These are phyloP conservation scores for Plecotus auritus DNA, from an alignment of 2,113 vertebrate species.

Conservation along the genomic window DNA sequence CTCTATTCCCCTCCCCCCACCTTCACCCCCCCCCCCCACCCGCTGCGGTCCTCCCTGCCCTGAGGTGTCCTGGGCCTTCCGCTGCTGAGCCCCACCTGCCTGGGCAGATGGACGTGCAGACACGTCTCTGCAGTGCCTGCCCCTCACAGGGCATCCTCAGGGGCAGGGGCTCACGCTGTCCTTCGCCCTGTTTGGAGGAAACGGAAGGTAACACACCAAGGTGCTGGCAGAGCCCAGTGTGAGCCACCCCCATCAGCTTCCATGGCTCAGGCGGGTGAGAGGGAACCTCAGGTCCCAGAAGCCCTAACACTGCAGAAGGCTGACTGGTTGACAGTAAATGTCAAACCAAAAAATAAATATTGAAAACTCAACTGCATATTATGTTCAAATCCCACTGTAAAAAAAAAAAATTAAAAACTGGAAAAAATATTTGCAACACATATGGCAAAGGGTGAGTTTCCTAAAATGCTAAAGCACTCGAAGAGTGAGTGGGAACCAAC, in stretches of 20 bases:
- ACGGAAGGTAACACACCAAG: not conserved
- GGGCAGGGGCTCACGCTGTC: not conserved
- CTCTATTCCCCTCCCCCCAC: not conserved
- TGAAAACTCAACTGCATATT: conserved; percentile 53
- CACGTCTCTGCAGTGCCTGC: not conserved
- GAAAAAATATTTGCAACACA: conserved; percentile 67
- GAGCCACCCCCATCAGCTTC: not conserved
- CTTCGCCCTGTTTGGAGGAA: not conserved
- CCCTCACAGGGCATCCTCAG: not conserved
- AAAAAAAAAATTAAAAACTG: conserved; percentile 7
- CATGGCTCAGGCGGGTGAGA: too few species aligned
- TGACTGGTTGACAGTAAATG: conserved; percentile 52
- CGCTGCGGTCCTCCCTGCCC: too few species aligned
- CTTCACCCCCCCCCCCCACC: not conserved
- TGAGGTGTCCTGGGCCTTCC: not conserved
- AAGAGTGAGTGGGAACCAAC: not conserved
- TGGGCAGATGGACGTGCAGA: too few species aligned
- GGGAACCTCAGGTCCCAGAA: not conserved
- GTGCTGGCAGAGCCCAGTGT: not conserved
- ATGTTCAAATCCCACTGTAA: conserved; percentile 52
- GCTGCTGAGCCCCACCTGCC: too few species aligned
- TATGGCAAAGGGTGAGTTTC: conserved; percentile 57
- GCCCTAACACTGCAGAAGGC: not conserved
- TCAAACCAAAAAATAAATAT: conserved; percentile 68
- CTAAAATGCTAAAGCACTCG: conserved; percentile 35